These are phyloP conservation scores for Pachyrhynchus sulphureomaculatus DNA, from an alignment of 1,140 invertebrate species.

Conservation along the genomic window DNA sequence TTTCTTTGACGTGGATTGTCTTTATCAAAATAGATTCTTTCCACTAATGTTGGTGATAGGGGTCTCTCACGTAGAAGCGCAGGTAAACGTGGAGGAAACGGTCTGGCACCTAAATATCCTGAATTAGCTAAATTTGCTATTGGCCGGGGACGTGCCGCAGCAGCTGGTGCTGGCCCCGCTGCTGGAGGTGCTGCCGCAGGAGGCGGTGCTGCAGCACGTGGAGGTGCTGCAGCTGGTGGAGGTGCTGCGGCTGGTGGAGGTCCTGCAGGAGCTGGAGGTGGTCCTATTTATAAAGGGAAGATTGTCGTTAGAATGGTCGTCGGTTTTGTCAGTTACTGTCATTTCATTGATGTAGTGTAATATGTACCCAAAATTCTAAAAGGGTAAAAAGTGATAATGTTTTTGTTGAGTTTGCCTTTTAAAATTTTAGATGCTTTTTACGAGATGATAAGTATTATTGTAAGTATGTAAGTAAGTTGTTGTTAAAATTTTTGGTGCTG, in stretches of 20 bases:
- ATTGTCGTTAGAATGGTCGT: not conserved
- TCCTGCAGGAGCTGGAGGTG: not conserved
- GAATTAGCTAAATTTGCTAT: not conserved
- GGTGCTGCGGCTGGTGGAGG: not conserved
- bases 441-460: not conserved
- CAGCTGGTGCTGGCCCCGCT: slow-evolving; percentile 19
- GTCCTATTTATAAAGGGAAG: not conserved
- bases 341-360: too few species aligned
- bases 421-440: too few species aligned
- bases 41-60: not conserved
- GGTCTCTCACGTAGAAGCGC: not conserved
- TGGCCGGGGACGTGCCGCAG: slow-evolving; percentile 14
- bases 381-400: too few species aligned
- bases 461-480: slow-evolving; percentile 25
- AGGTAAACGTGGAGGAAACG: not conserved
- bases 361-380: too few species aligned
- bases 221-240: slow-evolving; percentile 3
- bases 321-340: too few species aligned
- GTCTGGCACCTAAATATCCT: not conserved
- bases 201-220: slow-evolving; percentile 21
- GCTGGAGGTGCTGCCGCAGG: slow-evolving; percentile 19
- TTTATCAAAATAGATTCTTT: slow-evolving; percentile 18
- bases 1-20: not conserved
- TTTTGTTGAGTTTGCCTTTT: too few species aligned
- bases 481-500: not conserved